Conservation (phyloP, 2,113 vertebrate genomes). For the Siphamia tubifer region DNA sequence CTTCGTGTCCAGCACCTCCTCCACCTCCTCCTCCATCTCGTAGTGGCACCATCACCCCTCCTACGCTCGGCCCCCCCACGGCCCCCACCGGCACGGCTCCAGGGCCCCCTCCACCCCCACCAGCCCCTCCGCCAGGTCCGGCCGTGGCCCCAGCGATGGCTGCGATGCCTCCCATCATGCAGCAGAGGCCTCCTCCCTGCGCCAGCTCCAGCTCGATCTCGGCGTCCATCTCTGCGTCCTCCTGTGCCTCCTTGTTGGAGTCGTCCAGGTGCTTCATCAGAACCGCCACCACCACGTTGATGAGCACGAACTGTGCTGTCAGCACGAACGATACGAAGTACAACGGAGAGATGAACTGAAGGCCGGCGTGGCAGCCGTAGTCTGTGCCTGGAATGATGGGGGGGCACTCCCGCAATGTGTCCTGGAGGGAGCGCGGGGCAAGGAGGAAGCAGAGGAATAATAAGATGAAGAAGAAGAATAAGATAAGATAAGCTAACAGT, state of each 20-base stretch:
- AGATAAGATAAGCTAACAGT: too few species aligned
- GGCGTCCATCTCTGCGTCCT: conserved; percentile 96
- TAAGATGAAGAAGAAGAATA: too few species aligned
- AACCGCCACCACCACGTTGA: conserved; percentile 98
- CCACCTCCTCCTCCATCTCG: conserved; percentile 12
- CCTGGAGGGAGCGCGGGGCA: conserved; percentile 72
- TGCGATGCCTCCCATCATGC: conserved; percentile 78
- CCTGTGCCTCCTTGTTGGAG: conserved; percentile 97
- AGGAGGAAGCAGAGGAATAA: neutral
- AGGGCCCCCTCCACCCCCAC: neutral
- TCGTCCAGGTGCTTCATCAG: conserved; percentile 98
- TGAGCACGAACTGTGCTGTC: conserved; percentile 98
- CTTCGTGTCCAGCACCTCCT: conserved; percentile 31
- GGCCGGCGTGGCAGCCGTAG: conserved; percentile 90
- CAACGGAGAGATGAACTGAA: conserved; percentile 90
- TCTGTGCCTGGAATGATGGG: conserved; percentile 70
- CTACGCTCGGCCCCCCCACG: neutral
- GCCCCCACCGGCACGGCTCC: conserved; percentile 14
- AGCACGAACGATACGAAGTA: conserved; percentile 99
- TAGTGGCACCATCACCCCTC: conserved; percentile 7
- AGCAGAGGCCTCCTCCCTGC: conserved; percentile 83
- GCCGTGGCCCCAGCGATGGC: conserved; percentile 49
- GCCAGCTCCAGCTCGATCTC: conserved; percentile 95
- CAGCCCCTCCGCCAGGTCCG: neutral
- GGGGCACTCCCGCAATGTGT: conserved; percentile 94